A percentile compares a stretch with the other conserved stretches of the same genome.
Conservation (phyloP, 2,113 vertebrate genomes). For the Ia io region DNA sequence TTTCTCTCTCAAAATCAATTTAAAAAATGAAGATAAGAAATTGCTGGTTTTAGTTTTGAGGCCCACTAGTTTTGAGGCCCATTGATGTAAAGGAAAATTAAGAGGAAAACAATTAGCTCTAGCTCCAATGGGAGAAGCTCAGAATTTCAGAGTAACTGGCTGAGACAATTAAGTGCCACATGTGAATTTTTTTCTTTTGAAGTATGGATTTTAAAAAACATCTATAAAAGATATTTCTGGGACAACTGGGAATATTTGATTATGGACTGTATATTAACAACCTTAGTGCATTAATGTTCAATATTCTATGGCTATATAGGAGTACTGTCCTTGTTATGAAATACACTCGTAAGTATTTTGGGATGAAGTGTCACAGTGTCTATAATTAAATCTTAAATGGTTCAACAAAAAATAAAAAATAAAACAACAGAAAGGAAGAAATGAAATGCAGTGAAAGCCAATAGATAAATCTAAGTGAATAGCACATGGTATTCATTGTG, state of each 20-base stretch:
- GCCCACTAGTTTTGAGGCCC: background rate
- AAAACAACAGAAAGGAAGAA: background rate
- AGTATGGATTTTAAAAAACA: background rate
- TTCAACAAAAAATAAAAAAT: background rate
- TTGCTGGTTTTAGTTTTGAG: background rate
- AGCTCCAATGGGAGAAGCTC: background rate
- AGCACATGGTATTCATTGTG: background rate
- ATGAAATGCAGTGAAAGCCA: background rate
- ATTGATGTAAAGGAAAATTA: background rate
- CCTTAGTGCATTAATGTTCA: background rate
- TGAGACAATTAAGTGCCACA: background rate
- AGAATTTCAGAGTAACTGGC: background rate
- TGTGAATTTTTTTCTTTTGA: background rate
- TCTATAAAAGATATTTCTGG: background rate
- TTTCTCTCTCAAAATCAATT: no score
- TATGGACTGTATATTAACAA: background rate
- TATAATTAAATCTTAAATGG: slow-evolving; percentile 42
- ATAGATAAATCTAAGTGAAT: background rate
- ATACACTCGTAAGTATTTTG: background rate
- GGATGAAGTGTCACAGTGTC: slow-evolving; percentile 4
- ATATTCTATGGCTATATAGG: background rate
- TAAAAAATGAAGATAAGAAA: background rate
- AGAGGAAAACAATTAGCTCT: background rate
- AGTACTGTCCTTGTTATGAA: slow-evolving; percentile 10
- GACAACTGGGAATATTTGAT: background rate